These are phyloP conservation scores for Myiopsitta monachus DNA, from an alignment of 2,113 vertebrate species.

Conservation along the genomic window DNA sequence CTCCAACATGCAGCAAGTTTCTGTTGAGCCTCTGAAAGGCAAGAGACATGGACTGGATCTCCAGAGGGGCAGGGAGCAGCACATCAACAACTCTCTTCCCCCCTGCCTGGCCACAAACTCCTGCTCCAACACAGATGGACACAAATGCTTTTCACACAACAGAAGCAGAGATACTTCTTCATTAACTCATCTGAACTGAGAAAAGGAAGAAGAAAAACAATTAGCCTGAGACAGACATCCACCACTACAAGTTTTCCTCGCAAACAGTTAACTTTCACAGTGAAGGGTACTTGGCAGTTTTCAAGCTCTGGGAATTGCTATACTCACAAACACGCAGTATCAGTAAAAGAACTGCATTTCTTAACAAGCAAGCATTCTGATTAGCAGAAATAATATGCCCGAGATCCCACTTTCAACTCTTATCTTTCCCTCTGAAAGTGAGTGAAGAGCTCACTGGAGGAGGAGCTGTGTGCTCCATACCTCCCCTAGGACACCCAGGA, in stretches of 20 bases:
- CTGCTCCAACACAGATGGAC: background rate
- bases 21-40: background rate
- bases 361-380: background rate
- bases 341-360: background rate
- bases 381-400: background rate
- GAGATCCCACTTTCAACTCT: slow-evolving; percentile 32
- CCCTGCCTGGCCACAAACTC: background rate
- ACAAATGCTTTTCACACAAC: background rate
- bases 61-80: background rate
- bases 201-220: background rate
- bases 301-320: background rate
- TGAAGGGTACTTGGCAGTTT: background rate
- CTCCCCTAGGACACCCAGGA: slow-evolving; percentile 2
- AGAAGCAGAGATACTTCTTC: background rate
- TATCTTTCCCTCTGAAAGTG: background rate
- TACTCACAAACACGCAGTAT: background rate
- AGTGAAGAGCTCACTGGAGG: slow-evolving; percentile 22
- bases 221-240: background rate
- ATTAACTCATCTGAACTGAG: background rate
- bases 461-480: background rate
- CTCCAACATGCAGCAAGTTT: background rate
- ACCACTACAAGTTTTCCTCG: background rate
- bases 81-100: background rate
- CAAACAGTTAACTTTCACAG: background rate
- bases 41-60: background rate